These are phyloP conservation scores for Shargacucullia verbasci DNA, from an alignment of 2,888 invertebrate species.

Conservation along the genomic window DNA sequence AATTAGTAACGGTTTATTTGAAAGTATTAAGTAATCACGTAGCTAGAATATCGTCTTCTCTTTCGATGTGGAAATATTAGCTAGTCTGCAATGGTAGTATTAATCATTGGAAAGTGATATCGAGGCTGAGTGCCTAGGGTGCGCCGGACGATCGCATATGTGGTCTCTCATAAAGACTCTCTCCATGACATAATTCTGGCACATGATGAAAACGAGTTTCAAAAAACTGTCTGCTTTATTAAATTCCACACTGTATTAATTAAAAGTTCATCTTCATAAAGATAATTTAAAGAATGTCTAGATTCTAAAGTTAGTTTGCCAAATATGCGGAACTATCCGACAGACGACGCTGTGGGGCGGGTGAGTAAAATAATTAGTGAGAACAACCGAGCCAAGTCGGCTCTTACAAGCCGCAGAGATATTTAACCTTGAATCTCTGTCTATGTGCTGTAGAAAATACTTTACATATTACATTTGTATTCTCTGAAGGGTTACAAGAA, in stretches of 20 bases:
- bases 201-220: too few relatives aligned
- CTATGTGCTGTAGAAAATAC: background rate
- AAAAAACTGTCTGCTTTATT: slow-evolving; percentile 7
- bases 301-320: slow-evolving; percentile 4
- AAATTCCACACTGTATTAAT: slow-evolving; percentile 28
- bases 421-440: slow-evolving; percentile 18
- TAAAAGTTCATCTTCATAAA: slow-evolving; percentile 22
- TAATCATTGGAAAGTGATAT: too few relatives aligned
- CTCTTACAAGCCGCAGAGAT: slow-evolving; percentile 10
- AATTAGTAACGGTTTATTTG: too few relatives aligned
- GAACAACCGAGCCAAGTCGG: slow-evolving; percentile 14
- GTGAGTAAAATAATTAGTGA: slow-evolving; percentile 33
- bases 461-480: background rate
- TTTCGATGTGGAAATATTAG: too few relatives aligned
- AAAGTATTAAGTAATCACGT: too few relatives aligned
- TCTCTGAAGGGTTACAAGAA: too few relatives aligned
- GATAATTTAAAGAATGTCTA: slow-evolving; percentile 38
- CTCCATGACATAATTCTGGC: too few relatives aligned
- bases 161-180: too few relatives aligned
- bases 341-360: background rate
- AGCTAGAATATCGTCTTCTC: too few relatives aligned
- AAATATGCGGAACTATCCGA: slow-evolving; percentile 42
- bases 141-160: too few relatives aligned
- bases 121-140: too few relatives aligned
- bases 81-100: too few relatives aligned